phyloP scores from a whole-genome alignment of 2,113 vertebrate genomes.

The Crotalus tigris region DNA sequence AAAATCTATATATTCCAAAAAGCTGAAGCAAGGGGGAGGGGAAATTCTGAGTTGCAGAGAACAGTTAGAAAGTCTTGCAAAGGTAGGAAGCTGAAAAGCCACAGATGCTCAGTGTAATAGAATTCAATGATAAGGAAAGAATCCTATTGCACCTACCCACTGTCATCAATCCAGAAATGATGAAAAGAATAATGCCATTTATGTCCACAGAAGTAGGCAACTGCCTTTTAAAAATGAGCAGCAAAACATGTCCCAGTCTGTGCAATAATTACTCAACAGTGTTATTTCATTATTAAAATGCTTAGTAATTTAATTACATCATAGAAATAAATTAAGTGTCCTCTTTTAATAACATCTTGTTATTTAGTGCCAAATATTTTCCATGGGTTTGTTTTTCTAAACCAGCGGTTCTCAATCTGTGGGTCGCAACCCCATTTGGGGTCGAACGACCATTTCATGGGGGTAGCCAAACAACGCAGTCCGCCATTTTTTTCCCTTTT shows the following conservation, averaged over 20 bases:
- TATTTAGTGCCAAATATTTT: neutral
- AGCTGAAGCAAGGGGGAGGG: neutral
- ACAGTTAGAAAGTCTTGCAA: neutral
- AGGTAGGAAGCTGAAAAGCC: neutral
- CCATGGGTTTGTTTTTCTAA: neutral
- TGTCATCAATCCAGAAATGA: neutral
- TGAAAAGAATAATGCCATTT: neutral
- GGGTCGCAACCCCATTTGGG: no score
- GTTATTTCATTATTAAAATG: neutral
- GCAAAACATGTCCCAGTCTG: neutral
- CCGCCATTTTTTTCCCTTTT: no score
- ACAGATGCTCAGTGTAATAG: neutral
- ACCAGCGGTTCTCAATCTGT: neutral
- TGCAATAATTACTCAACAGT: neutral
- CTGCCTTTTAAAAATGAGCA: neutral
- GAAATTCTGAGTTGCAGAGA: neutral
- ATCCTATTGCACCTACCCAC: neutral
- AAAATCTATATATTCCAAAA: neutral
- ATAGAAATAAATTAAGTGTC: neutral
- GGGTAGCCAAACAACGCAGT: neutral
- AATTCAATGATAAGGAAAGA: neutral
- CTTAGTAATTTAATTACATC: neutral
- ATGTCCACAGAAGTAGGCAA: neutral
- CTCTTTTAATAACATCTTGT: neutral
- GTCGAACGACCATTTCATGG: no score